Evolutionary conservation across 1,140 invertebrate species (phyloP).

Genomic region (Sinonovacula constricta): DNA sequence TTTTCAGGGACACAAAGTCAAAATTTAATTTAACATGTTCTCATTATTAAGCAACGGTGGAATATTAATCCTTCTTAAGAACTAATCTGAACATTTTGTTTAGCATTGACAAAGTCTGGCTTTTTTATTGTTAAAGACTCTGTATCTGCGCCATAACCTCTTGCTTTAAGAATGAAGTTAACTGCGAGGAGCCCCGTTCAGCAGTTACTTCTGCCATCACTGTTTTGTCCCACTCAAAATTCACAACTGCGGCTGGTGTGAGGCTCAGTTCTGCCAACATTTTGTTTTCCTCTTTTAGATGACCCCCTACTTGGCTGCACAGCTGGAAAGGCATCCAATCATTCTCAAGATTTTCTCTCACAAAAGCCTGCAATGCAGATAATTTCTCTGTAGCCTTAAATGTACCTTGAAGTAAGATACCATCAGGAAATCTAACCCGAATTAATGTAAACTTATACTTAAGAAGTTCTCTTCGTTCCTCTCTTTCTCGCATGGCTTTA

Average conservation of each 20-base stretch:
- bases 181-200: conserved; percentile 60
- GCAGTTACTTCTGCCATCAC: conserved; percentile 69
- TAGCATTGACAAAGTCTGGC: too few species aligned
- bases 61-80: too few species aligned
- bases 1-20: too few species aligned
- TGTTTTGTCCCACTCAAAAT: conserved; percentile 73
- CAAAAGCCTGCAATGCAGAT: conserved; percentile 64
- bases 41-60: too few species aligned
- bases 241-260: conserved; percentile 76
- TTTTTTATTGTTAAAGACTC: too few species aligned
- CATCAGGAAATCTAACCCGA: conserved; percentile 91
- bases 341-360: conserved; percentile 69
- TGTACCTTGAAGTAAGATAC: conserved; percentile 74
- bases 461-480: conserved; percentile 87
- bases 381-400: conserved; percentile 75
- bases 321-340: conserved; percentile 77
- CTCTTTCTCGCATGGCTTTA: conserved; percentile 94
- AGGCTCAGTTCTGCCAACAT: conserved; percentile 75
- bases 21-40: too few species aligned
- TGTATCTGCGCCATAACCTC: conserved; percentile 60
- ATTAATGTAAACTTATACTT: conserved; percentile 93
- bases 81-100: too few species aligned
- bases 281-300: conserved; percentile 66
- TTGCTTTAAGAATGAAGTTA: conserved; percentile 58
- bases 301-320: conserved; percentile 62